Evolutionary conservation across 2,888 invertebrate genomes (phyloP).

Genomic region (Alitta virens): DNA sequence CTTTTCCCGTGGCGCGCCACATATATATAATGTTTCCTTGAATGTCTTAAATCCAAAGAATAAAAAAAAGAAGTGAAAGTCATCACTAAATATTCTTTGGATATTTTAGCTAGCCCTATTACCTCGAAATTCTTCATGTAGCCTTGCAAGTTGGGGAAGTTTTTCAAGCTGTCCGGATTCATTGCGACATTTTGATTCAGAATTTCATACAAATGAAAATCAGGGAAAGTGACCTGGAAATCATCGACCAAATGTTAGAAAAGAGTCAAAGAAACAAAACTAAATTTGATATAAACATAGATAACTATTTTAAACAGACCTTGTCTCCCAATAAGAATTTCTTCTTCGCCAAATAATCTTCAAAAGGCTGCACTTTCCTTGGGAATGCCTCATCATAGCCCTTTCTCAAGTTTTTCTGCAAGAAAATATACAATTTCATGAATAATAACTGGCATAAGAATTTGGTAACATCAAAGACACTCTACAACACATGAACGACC

Average conservation of each 20-base stretch:
- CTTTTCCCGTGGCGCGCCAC: no score
- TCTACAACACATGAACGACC: no score
- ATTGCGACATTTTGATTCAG: slow-evolving; percentile 54
- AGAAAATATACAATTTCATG: no score
- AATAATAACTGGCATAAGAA: not conserved
- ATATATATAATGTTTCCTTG: no score
- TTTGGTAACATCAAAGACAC: no score
- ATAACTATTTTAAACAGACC: not conserved
- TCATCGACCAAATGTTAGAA: no score
- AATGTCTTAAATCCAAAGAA: no score
- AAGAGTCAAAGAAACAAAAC: slow-evolving; percentile 43
- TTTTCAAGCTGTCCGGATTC: slow-evolving; percentile 44
- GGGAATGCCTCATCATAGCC: not conserved
- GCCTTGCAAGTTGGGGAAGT: slow-evolving; percentile 49
- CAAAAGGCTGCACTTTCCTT: not conserved
- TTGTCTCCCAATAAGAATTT: not conserved
- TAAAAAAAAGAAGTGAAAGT: no score
- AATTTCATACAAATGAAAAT: slow-evolving; percentile 58
- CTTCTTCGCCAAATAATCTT: not conserved
- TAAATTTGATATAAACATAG: no score
- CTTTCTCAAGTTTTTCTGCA: no score
- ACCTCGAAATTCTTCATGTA: slow-evolving; percentile 54
- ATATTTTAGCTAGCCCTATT: no score
- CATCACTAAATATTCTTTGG: no score
- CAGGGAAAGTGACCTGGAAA: slow-evolving; percentile 52